Evolutionary conservation across 2,797 vertebrate genomes (phyloP), one percentile per base, ranked within the genome.

Genomic region (Remorina albescens): DNA sequence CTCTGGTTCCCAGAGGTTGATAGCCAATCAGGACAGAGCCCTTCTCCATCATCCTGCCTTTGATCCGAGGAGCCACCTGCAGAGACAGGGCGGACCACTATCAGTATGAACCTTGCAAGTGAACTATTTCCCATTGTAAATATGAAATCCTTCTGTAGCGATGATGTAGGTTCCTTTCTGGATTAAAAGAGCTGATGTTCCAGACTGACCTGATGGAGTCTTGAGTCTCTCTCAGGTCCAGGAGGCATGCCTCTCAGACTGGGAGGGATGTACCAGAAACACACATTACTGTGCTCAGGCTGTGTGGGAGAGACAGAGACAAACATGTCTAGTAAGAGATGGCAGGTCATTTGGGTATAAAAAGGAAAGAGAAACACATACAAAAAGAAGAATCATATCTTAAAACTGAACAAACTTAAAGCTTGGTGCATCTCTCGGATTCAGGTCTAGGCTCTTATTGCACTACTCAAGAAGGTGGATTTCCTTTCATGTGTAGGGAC

Each of bases 261-360:
- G 37, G 83, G 86, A 30, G 94, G 93, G 23, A 94, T 82, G 74
- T 95, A 96, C 88, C 92, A 96, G 89, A 96, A 95, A 59, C 91
- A 94, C 49, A 95, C 86, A 23, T 93, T 94, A 60, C 86, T 94
- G 78, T 95, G 86, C 77, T 95, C 93, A 8, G 93, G 93, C 94
- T 96, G 78, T 49, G 50, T 25, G 65, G 41, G 6, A 73, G 37
- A 72, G 36, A 44, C 39, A 53, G 13, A 74, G 26, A 56, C n/a
- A 67, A 11, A 84, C 21, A 23, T n/a, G 28, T 12, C 6, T 16
- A 46, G 1, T 44, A 47, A 47, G 41, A 44, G 37, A 0, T 10
- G 34, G 37, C 37, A 58, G 23, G 18, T 34, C 5, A 60, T 42
- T 26, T 12, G 13, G n/a, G 59, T 11, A 26, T 15, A 57, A 61